Evolutionary conservation across 2,113 vertebrate species (phyloP), one percentile per base, ranked within the genome.

Genomic region (Merops nubicus): DNA sequence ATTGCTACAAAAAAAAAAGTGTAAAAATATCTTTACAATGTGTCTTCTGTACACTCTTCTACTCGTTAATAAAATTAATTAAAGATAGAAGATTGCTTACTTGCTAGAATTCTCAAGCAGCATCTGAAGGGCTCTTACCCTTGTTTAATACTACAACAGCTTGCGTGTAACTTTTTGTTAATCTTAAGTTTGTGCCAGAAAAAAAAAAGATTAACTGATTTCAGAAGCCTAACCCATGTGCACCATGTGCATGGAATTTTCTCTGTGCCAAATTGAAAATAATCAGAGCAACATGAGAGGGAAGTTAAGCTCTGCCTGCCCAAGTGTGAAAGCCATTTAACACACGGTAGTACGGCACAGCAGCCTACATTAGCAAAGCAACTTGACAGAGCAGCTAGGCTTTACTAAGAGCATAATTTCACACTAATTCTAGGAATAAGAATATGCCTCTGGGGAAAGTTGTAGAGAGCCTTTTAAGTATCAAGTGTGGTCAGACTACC

Each of bases 261-360:
- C 67, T 28, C 12, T 0, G 0, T 63, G 34, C 33, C 42, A 83
- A 65, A n/a, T 1, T 17, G 25, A 9, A 96, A 91, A 64, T 82
- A 59, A 72, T 53, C 31, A 77, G 53, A 31, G 21, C 53, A 95
- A 10, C 5, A 14, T 28, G 69, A 20, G 31, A 82, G 8, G 28
- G 36, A 64, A 85, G 45, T 70, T 70, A 47, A 91, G 34, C 38
- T 77, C 64, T 69, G 38, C 33, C 18, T 53, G n/a, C 56, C 43
- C 28, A n/a, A 64, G 34, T 73, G 62, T 64, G 48, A 95, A 95
- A 89, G 65, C 38, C 53, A n/a, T 75, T 89, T 92, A 82, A 48
- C 20, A 57, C 42, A 64, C 4, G 64, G 40, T 8, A 48, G 22
- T 9, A 16, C 56, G 47, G 43, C 45, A 80, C 11, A 84, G 33